Conservation (phyloP, 2,888 invertebrate species). For the Cataglyphis livida region DNA sequence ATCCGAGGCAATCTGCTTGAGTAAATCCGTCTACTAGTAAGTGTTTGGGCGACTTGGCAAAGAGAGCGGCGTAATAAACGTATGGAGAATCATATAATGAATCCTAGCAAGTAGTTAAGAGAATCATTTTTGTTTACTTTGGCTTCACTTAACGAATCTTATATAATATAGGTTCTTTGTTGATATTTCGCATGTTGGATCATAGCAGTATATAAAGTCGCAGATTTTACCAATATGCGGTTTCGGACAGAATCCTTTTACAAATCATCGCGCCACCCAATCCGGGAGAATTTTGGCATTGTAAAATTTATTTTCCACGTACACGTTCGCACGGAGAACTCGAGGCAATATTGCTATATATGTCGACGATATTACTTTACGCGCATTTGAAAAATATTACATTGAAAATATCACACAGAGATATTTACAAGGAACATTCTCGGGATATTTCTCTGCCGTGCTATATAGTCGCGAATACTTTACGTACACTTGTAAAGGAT, state of each 20-base stretch:
- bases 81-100: slow-evolving; percentile 27
- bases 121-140: slow-evolving; percentile 52
- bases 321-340: neutral
- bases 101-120: slow-evolving; percentile 33
- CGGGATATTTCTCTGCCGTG: slow-evolving; percentile 37
- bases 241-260: neutral
- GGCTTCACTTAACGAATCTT: slow-evolving; percentile 5
- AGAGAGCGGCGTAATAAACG: slow-evolving; percentile 63
- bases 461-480: slow-evolving; percentile 38
- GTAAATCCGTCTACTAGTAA: slow-evolving; percentile 58
- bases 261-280: slow-evolving; percentile 8
- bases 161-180: neutral
- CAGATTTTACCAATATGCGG: neutral
- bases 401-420: slow-evolving; percentile 42
- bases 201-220: neutral
- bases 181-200: neutral
- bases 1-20: slow-evolving; percentile 71
- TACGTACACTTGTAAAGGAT: slow-evolving; percentile 48
- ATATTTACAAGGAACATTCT: slow-evolving; percentile 53
- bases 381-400: slow-evolving; percentile 53
- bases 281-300: slow-evolving; percentile 21
- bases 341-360: slow-evolving; percentile 30
- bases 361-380: slow-evolving; percentile 46
- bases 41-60: slow-evolving; percentile 30
- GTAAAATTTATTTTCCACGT: neutral